Conservation (phyloP, 1,140 invertebrate genomes). For the Lordiphosa stackelbergi region DNA sequence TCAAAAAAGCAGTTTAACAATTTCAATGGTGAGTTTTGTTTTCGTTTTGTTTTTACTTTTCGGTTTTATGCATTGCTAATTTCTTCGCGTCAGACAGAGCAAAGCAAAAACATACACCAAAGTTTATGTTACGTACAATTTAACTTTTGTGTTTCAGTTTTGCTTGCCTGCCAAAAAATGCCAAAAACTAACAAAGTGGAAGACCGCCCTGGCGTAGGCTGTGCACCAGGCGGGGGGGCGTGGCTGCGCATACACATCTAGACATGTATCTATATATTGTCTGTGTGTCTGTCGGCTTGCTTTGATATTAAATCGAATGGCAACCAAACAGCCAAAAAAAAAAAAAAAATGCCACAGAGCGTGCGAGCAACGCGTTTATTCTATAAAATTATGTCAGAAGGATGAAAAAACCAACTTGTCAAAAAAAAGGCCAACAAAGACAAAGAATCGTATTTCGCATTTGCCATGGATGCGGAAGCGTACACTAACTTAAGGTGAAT, state of each 20-base stretch:
- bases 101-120: conserved; percentile 33
- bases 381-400: conserved; percentile 50
- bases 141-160: conserved; percentile 53
- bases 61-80: conserved; percentile 46
- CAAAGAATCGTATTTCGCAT: conserved; percentile 6
- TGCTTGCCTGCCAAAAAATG: conserved; percentile 40
- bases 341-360: conserved; percentile 48
- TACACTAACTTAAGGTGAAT: background rate
- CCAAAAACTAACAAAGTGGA: conserved; percentile 56
- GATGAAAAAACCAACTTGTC: conserved; percentile 14
- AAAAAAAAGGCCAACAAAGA: conserved; percentile 17
- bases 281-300: conserved; percentile 49
- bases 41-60: conserved; percentile 40
- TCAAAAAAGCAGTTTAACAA: conserved; percentile 34
- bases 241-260: conserved; percentile 1
- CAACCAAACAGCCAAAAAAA: conserved; percentile 31
- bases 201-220: conserved; percentile 40
- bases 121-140: conserved; percentile 60
- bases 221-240: conserved; percentile 25
- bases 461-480: conserved; percentile 34
- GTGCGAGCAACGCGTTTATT: conserved; percentile 60
- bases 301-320: conserved; percentile 70
- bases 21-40: conserved; percentile 51
- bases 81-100: conserved; percentile 26
- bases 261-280: conserved; percentile 32